Evolutionary conservation across 1,140 invertebrate species (phyloP), one percentile per base, ranked within the genome.

Genomic region (Zaprionus camerounensis): DNA sequence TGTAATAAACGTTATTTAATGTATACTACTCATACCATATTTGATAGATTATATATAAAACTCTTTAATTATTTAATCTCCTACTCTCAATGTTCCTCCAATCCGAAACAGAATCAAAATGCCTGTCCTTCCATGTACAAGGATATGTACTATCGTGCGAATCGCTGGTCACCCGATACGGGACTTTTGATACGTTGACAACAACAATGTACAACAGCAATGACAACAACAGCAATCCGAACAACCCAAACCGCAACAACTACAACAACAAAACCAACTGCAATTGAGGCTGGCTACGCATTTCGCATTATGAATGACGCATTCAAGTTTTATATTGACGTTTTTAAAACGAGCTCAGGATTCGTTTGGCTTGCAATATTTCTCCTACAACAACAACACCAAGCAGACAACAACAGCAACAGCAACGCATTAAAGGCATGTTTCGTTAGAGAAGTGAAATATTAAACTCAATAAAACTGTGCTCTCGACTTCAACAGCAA

Each of bases 71-170:
- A 34, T 34, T 34, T 34, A 34, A 34, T 34, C 31, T 34, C 31
- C 13, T 15, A 41, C 15, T 41, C 15, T 73, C 49, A 56, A 69
- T 68, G 78, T 61, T 20, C 75, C 74, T 81, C 81, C 9, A 2
- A 11, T 46, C 7, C n/a, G 15, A 17, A 46, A 90, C 93, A 96
- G 95, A 94, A 94, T 80, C 93, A 94, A 82, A 93, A 94, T 77
- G 93, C 94, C 67, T 96, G 95, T 93, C 95, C 95, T 46, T 95
- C 95, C 71, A 96, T 96, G 95, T 95, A 95, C 79, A 95, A 95
- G 93, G 95, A 96, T 85, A 95, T 95, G 94, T 95, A 95, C 81
- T 96, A 96, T 92, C 71, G 91, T 51, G 92, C 91, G 75, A 93
- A 93, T 86, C 91, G 92, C 49, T 92, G 92, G 92, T 91, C 92